Evolutionary conservation across 2,888 invertebrate species (phyloP), one percentile per base, ranked within the genome.

Genomic region (Cheilosia grossa): DNA sequence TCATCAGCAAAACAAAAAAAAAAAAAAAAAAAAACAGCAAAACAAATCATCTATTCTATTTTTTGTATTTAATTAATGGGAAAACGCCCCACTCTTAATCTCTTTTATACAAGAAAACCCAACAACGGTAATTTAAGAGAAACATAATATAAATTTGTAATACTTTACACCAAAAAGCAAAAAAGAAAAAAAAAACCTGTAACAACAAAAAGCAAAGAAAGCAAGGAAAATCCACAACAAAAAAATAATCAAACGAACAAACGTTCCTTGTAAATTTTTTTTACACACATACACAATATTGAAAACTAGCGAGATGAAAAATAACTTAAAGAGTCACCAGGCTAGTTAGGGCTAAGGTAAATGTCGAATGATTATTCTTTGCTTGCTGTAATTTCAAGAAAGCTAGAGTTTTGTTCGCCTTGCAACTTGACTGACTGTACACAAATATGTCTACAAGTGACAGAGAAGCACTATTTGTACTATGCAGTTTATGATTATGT

Each of bases 131-230:
- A 85, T 81, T 75, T 85, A 85, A 81, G 85, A 75, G 66, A 85
- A 80, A 75, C 74, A 27, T 44, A 27, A 80, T 85, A 85, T 85
- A 85, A 81, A 81, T 85, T 85, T 85, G 80, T 85, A 85, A 77
- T 66, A 81, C 66, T 85, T 85, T 85, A 85, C 85, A 85, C 81
- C 75, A 81, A 81, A 85, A 85, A 80, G 44, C 64, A 51, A 54
- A 81, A 85, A 85, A 80, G 44, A 58, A 51, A 54, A 21, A 69
- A 56, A 66, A 61, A 44, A 73, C 54, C 51, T 27, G 59, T 49
- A 66, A 79, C 64, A 79, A 40, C 37, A 58, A 63, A 63, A 80
- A 80, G 61, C 42, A 47, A 63, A 54, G 21, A 80, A 72, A 78
- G 64, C 73, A 64, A 83, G 73, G 79, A 74, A 69, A 49, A 64